Conservation (phyloP, 2,113 vertebrate species). For the Ophiodon elongatus region DNA sequence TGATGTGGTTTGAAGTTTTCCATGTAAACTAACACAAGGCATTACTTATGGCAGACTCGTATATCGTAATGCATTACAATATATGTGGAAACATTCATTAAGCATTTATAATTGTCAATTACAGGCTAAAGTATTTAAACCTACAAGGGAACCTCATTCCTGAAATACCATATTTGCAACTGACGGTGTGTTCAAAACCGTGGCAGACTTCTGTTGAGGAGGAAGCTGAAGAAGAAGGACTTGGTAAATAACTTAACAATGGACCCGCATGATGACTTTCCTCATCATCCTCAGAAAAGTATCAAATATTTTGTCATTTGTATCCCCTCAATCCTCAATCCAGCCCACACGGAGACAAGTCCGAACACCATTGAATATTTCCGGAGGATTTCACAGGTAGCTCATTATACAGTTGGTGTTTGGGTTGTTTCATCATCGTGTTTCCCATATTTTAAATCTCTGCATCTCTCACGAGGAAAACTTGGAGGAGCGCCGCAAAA, state of each 20-base stretch:
- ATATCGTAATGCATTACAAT: neutral
- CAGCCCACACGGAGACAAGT: conserved; percentile 31
- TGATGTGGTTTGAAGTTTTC: neutral
- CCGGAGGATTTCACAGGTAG: conserved; percentile 47
- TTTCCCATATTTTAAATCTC: neutral
- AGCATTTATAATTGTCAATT: conserved; percentile 1
- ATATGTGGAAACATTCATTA: neutral
- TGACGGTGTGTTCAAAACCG: conserved; percentile 37
- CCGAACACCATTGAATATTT: neutral
- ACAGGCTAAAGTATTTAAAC: conserved; percentile 88
- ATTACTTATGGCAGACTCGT: neutral
- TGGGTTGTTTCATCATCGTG: neutral
- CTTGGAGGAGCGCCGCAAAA: conserved; percentile 26
- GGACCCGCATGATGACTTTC: neutral
- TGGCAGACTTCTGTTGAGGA: conserved; percentile 14
- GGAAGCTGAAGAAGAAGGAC: conserved; percentile 2
- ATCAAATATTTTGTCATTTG: neutral
- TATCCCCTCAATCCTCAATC: neutral
- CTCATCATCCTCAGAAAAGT: neutral
- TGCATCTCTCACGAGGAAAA: neutral
- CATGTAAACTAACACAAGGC: neutral
- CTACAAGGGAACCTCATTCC: conserved; percentile 87
- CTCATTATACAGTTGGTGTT: neutral
- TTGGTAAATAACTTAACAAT: conserved; percentile 37
- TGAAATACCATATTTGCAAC: conserved; percentile 85